These are phyloP conservation scores for Orthonyx spaldingii DNA, from an alignment of 2,113 vertebrate genomes.

Conservation along the genomic window DNA sequence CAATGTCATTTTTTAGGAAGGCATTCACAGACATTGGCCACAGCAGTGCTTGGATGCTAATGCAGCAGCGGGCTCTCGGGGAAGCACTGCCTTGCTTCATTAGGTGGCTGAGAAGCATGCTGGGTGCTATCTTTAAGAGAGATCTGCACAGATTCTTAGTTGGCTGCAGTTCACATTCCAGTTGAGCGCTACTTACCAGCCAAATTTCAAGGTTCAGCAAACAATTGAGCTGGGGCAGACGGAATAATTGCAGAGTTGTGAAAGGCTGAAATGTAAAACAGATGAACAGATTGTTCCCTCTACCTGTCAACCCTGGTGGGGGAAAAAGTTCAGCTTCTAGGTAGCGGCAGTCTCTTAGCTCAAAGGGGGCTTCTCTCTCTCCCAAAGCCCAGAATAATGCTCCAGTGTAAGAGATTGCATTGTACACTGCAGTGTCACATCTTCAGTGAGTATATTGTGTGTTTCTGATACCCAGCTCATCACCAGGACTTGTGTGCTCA, in stretches of 20 bases:
- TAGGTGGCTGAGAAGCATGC: neutral
- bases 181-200: neutral
- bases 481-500: neutral
- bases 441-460: neutral
- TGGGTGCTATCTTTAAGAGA: neutral
- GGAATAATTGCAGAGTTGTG: neutral
- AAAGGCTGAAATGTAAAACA: conserved; percentile 4
- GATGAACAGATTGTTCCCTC: neutral
- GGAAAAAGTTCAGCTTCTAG: neutral
- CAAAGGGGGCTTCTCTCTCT: neutral
- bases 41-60: neutral
- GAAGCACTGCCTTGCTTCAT: neutral
- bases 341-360: neutral
- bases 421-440: neutral
- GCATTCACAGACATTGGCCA: neutral
- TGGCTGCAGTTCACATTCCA: neutral
- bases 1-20: neutral
- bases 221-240: neutral
- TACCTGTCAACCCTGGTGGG: neutral
- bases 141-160: neutral
- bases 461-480: neutral
- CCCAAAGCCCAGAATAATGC: neutral
- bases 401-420: too few species aligned
- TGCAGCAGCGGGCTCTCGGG: neutral
- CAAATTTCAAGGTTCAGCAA: conserved; percentile 31